phyloP scores from a whole-genome alignment of 2,797 vertebrate genomes.

The Bradypodion pumilum region DNA sequence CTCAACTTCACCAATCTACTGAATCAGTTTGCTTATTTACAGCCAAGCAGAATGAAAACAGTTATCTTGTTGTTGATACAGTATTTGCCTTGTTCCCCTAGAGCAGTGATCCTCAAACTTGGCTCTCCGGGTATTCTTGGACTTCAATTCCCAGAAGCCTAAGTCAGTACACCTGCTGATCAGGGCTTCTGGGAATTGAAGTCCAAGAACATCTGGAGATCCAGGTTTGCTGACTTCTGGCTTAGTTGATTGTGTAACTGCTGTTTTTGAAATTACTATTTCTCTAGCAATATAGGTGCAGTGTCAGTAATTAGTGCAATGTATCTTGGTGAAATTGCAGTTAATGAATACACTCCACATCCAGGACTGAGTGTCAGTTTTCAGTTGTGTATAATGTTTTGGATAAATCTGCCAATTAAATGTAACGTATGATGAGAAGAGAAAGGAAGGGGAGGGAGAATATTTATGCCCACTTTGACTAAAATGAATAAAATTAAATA shows the following conservation, averaged over 20 bases:
- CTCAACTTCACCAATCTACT: neutral
- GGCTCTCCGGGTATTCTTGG: too few species aligned
- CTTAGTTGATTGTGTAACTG: constrained; percentile 50
- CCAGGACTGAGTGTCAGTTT: constrained; percentile 34
- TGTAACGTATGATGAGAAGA: constrained; percentile 46
- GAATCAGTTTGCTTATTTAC: neutral
- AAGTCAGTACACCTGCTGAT: too few species aligned
- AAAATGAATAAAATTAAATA: constrained; percentile 42
- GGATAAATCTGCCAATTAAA: constrained; percentile 54
- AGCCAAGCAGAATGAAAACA: neutral
- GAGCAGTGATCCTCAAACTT: too few species aligned
- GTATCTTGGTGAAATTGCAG: constrained; percentile 42
- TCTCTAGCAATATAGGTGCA: constrained; percentile 25
- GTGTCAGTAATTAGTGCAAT: constrained; percentile 39
- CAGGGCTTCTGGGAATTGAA: too few species aligned
- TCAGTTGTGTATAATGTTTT: constrained; percentile 45
- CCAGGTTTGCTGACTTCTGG: too few species aligned
- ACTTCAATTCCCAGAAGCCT: too few species aligned
- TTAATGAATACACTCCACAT: constrained; percentile 45
- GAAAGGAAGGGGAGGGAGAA: neutral
- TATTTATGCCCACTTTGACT: constrained; percentile 18
- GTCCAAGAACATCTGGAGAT: too few species aligned
- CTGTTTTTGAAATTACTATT: constrained; percentile 37
- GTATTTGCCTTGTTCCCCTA: too few species aligned
- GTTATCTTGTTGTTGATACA: too few species aligned